Conservation (phyloP, 2,113 vertebrate genomes). For the Gambusia affinis region DNA sequence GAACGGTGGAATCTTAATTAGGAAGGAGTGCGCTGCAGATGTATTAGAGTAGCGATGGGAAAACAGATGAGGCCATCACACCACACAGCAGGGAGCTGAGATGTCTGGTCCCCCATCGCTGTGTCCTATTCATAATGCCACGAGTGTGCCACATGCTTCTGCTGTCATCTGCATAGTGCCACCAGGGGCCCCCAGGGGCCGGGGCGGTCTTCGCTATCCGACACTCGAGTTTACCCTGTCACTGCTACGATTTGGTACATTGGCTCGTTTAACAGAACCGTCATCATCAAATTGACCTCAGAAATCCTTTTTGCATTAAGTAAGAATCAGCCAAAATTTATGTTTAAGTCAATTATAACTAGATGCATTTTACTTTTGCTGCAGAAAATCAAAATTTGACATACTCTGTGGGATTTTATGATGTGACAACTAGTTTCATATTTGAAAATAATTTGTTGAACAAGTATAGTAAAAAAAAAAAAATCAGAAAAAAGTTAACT, state of each 20-base stretch:
- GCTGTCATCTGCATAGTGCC: conserved; percentile 70
- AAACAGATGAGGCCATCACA: conserved; percentile 80
- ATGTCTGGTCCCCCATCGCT: conserved; percentile 68
- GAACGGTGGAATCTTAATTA: conserved; percentile 77
- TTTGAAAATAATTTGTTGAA: neutral
- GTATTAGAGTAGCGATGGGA: conserved; percentile 73
- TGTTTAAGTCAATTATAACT: neutral
- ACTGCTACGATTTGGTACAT: conserved; percentile 2
- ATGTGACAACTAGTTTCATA: neutral
- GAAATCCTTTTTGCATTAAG: conserved; percentile 19
- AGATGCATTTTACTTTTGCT: neutral
- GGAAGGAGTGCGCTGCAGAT: conserved; percentile 73
- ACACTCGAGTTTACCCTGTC: conserved; percentile 57
- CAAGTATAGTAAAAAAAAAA: neutral
- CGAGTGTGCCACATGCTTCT: conserved; percentile 72
- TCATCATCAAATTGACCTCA: conserved; percentile 41
- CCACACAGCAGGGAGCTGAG: conserved; percentile 72
- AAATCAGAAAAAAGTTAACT: conserved; percentile 23
- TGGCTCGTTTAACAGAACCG: conserved; percentile 24
- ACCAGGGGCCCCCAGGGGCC: conserved; percentile 54
- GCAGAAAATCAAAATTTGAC: neutral
- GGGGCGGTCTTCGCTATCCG: conserved; percentile 46
- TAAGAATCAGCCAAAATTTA: neutral
- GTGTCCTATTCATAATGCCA: conserved; percentile 76
- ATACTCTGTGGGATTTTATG: neutral